Evolutionary conservation across 2,113 vertebrate genomes (phyloP), one percentile per base, ranked within the genome.

Genomic region (Pollimyrus isidori): DNA sequence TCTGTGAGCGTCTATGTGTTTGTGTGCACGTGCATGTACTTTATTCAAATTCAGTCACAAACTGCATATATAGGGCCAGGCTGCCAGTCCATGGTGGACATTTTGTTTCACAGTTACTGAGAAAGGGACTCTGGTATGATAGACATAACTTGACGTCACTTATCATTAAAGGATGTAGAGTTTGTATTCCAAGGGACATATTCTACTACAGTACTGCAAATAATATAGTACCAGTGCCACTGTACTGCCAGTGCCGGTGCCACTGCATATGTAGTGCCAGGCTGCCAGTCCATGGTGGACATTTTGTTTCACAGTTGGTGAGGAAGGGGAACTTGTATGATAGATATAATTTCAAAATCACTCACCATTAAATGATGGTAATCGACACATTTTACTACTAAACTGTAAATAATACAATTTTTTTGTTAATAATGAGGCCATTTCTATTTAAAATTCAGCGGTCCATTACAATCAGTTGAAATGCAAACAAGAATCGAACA

Each of bases 281-380:
- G 94, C 92, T 93, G 94, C 94, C 90, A 90, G 69, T 90, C 86
- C 89, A 23, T 76, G 92, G 93, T 94, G 93, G 95, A 95, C 94
- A 94, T 95, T 95, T 95, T 93, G 93, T 95, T 94, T 94, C 52
- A n/a, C 87, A 89, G 91, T 49, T 87, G 87, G 85, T 80, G 80
- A 84, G 90, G 86, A 91, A 91, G 21, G 91, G 90, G 91, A 92
- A 92, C 46, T 91, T 87, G 88, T 89, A 91, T 23, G 76, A 94
- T 94, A 93, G 94, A 94, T 94, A 92, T 92, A 92, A 93, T 94
- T 95, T 93, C 53, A 92, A 94, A 89, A 91, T 0, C 50, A 53
- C 94, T 95, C 95, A 93, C 94, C 94, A 95, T 95, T 91, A 93
- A 94, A 94, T 48, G 90, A 89, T 91, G 87, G 83, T 21, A 88